Evolutionary conservation across 1,140 invertebrate genomes (phyloP).

Genomic region (Pseudomyrmex pallidus): DNA sequence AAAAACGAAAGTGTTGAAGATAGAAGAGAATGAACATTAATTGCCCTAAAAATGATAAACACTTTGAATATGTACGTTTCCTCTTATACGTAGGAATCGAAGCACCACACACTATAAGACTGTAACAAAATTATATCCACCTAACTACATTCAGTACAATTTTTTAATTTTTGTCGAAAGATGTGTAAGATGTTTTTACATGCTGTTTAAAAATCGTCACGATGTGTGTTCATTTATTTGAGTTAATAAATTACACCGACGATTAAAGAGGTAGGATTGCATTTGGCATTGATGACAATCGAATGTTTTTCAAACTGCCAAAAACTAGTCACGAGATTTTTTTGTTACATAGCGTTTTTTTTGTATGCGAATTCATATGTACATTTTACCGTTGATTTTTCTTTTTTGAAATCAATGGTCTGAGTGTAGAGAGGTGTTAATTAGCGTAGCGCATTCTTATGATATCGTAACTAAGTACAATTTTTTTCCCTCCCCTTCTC

Average conservation of each 20-base stretch:
- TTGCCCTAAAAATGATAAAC: constrained; percentile 48
- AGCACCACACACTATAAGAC: constrained; percentile 66
- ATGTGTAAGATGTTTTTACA: constrained; percentile 2
- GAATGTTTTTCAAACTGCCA: background rate
- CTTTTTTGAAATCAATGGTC: constrained; percentile 64
- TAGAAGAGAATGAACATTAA: constrained; percentile 24
- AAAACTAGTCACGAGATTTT: constrained; percentile 18
- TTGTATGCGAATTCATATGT: background rate
- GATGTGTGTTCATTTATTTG: background rate
- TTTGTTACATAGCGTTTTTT: background rate
- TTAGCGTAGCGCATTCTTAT: constrained; percentile 77
- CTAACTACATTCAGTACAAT: constrained; percentile 81
- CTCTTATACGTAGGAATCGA: constrained; percentile 76
- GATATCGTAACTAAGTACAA: constrained; percentile 84
- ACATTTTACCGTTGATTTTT: constrained; percentile 22
- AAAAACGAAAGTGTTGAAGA: constrained; percentile 62
- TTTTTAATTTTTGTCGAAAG: constrained; percentile 6
- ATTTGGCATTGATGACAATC: background rate
- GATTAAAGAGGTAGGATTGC: no score
- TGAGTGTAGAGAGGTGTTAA: constrained; percentile 81
- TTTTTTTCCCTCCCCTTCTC: constrained; percentile 90
- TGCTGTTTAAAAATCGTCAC: constrained; percentile 18
- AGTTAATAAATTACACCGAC: no score
- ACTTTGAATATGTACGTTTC: constrained; percentile 85
- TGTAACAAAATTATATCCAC: constrained; percentile 73